A percentile compares a stretch with the other conserved stretches of the same genome.
These are phyloP conservation scores for Podarcis siculus DNA, from an alignment of 2,797 vertebrate genomes.

Conservation along the genomic window DNA sequence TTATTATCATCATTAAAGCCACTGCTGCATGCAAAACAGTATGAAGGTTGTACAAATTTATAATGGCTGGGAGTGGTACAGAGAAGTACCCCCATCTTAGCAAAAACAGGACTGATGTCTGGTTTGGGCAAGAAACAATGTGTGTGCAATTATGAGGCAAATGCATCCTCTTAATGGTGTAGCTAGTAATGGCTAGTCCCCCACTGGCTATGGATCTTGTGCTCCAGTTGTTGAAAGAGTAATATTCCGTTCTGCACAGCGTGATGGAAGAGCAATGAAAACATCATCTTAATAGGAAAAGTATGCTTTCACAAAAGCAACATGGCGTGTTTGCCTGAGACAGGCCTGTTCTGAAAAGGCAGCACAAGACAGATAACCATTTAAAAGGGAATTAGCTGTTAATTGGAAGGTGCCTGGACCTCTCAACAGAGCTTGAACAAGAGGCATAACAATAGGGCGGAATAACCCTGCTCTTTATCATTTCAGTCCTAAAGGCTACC, in stretches of 20 bases:
- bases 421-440: background rate
- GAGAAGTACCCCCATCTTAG: slow-evolving; percentile 58
- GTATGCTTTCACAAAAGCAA: slow-evolving; percentile 52
- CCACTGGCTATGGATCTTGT: slow-evolving; percentile 56
- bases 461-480: too few relatives aligned
- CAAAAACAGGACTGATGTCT: slow-evolving; percentile 57
- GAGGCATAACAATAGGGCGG: background rate
- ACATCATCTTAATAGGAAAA: slow-evolving; percentile 68
- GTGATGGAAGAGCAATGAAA: slow-evolving; percentile 62
- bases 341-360: slow-evolving; percentile 26
- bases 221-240: slow-evolving; percentile 64
- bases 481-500: background rate
- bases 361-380: slow-evolving; percentile 1
- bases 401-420: background rate
- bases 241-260: slow-evolving; percentile 59
- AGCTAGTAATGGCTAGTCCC: slow-evolving; percentile 57
- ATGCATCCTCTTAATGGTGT: slow-evolving; percentile 60
- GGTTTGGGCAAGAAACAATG: slow-evolving; percentile 54
- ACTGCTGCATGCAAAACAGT: slow-evolving; percentile 34
- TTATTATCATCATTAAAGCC: background rate
- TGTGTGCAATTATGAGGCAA: slow-evolving; percentile 53
- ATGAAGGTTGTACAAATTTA: slow-evolving; percentile 53
- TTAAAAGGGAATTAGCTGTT: background rate
- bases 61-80: slow-evolving; percentile 57
- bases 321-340: slow-evolving; percentile 17